Evolutionary conservation across 2,797 vertebrate species (phyloP).

Genomic region (Molossus molossus): DNA sequence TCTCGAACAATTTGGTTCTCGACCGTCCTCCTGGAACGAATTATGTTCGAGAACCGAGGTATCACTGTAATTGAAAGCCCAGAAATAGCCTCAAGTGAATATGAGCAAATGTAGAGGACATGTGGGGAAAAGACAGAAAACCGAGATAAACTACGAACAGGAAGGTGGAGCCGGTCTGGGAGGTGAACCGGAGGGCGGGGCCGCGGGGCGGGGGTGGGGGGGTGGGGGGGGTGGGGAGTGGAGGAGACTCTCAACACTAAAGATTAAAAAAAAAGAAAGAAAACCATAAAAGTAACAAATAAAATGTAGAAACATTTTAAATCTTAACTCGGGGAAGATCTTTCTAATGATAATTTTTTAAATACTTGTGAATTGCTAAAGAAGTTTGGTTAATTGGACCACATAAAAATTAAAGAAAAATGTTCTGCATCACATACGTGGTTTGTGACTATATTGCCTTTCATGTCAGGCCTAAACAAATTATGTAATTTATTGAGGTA

Average conservation of each 20-base stretch:
- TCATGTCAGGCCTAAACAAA: background rate
- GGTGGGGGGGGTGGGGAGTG: too few species aligned
- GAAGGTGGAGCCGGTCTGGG: too few species aligned
- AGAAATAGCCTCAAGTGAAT: slow-evolving; percentile 21
- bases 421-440: background rate
- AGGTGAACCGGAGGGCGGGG: too few species aligned
- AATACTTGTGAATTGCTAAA: slow-evolving; percentile 11
- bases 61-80: slow-evolving; percentile 19
- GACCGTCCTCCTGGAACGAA: too few species aligned
- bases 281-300: background rate
- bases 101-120: background rate
- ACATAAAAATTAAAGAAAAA: background rate
- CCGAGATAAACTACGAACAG: background rate
- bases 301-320: background rate
- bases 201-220: too few species aligned
- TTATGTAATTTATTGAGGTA: background rate
- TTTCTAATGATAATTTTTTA: background rate
- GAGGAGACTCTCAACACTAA: too few species aligned
- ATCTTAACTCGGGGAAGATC: background rate
- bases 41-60: too few species aligned
- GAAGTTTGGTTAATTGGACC: background rate
- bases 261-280: background rate
- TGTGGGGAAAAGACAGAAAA: background rate
- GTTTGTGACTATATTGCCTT: background rate
- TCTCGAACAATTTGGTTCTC: too few species aligned